These are phyloP conservation scores for Nasalis larvatus DNA, from an alignment of 2,113 vertebrate species.

Conservation along the genomic window DNA sequence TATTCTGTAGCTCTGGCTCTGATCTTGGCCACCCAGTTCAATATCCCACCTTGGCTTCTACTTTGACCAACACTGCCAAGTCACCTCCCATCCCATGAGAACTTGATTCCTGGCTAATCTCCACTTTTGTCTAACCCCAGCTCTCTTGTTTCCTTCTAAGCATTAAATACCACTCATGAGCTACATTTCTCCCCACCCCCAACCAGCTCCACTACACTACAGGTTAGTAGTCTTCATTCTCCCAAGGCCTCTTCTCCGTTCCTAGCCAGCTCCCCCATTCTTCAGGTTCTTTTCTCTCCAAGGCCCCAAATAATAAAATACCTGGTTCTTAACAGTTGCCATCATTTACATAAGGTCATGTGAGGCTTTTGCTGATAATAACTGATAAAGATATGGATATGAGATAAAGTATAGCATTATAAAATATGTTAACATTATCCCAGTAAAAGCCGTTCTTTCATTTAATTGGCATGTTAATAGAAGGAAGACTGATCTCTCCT, in stretches of 20 bases:
- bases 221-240: background rate
- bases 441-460: background rate
- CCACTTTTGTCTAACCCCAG: constrained; percentile 64
- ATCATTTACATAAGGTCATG: background rate
- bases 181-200: background rate
- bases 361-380: background rate
- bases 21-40: constrained; percentile 62
- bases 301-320: background rate
- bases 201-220: background rate
- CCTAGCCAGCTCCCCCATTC: background rate
- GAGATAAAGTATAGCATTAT: background rate
- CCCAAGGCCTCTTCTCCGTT: background rate
- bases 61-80: constrained; percentile 55
- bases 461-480: background rate
- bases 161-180: background rate
- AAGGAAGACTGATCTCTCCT: background rate
- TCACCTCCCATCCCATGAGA: constrained; percentile 61
- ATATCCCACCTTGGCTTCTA: constrained; percentile 70
- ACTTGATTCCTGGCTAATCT: constrained; percentile 58
- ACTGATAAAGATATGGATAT: background rate
- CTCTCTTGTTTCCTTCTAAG: constrained; percentile 12
- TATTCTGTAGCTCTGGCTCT: constrained; percentile 54
- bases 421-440: background rate
- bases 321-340: background rate
- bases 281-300: background rate